Conservation (phyloP, 2,888 invertebrate species). For the Vesta saturnalis region DNA sequence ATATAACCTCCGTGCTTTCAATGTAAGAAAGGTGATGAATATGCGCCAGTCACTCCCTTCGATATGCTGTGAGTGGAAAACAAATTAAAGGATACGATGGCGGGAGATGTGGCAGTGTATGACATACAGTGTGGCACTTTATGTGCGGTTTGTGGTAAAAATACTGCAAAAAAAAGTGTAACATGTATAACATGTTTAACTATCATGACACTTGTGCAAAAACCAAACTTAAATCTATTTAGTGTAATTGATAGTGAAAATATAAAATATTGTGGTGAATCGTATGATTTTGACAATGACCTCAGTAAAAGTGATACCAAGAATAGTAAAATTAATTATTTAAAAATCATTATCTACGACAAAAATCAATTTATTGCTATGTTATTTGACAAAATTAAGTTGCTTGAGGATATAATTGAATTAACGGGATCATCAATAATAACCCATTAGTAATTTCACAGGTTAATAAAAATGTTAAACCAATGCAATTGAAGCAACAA, state of each 20-base stretch:
- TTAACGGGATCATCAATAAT: too few species aligned
- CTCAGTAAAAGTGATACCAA: not conserved
- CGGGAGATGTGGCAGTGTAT: not conserved
- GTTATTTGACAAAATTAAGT: too few species aligned
- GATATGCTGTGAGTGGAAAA: too few species aligned
- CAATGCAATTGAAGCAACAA: not conserved
- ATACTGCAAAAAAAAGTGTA: not conserved
- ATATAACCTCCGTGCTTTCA: too few species aligned
- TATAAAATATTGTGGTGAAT: not conserved
- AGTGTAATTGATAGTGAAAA: not conserved
- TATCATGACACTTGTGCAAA: too few species aligned
- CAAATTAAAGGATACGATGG: too few species aligned
- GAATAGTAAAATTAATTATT: not conserved
- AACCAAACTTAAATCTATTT: not conserved
- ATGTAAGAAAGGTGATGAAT: too few species aligned
- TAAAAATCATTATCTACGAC: too few species aligned
- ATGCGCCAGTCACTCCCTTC: too few species aligned
- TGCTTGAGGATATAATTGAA: too few species aligned
- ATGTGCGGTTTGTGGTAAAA: conserved; percentile 5
- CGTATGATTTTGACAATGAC: not conserved
- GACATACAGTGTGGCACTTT: not conserved
- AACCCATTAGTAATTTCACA: not conserved
- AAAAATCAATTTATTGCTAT: too few species aligned
- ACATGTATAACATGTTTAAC: not conserved
- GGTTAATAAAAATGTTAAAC: not conserved